Evolutionary conservation across 2,797 vertebrate genomes (phyloP), one percentile per base, ranked within the genome.

Genomic region (Hippocampus kuda): DNA sequence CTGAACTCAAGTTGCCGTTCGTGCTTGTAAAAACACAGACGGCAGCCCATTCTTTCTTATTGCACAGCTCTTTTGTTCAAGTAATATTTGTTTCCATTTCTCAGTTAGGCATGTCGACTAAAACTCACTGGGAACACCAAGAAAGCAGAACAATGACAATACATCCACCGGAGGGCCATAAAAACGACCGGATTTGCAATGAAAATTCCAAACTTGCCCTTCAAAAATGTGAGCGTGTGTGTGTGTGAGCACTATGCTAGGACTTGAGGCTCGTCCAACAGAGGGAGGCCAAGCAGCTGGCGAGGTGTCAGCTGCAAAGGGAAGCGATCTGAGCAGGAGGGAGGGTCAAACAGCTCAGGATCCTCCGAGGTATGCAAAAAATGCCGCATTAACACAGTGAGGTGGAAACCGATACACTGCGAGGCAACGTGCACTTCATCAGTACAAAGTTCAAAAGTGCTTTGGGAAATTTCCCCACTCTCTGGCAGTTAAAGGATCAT

Each of bases 281-380:
- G 80, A 79, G 72, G 72, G 74, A 72, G 64, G 76, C 74, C n/a
- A 54, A 81, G 85, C 86, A 87, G 86, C 85, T 88, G 83, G 81
- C 68, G 49, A 77, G 70, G 82, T 78, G 83, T 88, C 86, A 88
- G 85, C 79, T 88, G 83, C 76, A 46, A 60, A n/a, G 80, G 83
- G 82, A 77, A 80, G 75, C 71, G 84, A 84, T 85, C 80, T 77
- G 83, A 80, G 82, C 68, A 73, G 73, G 75, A 75, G 78, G 81
- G 79, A 68, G 84, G 84, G 72, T 81, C 69, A 69, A 74, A 69
- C 16, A 72, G 77, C 76, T 70, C 75, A 30, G 49, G 75, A 75
- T 82, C 81, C 73, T 73, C 34, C 42, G 65, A 80, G 72, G 71
- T 73, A 88, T 88, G 83, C 63, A 65, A 77, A 82, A 76, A 79